These are phyloP conservation scores for Netelia fuscicornis DNA, from an alignment of 2,888 invertebrate genomes.

Conservation along the genomic window DNA sequence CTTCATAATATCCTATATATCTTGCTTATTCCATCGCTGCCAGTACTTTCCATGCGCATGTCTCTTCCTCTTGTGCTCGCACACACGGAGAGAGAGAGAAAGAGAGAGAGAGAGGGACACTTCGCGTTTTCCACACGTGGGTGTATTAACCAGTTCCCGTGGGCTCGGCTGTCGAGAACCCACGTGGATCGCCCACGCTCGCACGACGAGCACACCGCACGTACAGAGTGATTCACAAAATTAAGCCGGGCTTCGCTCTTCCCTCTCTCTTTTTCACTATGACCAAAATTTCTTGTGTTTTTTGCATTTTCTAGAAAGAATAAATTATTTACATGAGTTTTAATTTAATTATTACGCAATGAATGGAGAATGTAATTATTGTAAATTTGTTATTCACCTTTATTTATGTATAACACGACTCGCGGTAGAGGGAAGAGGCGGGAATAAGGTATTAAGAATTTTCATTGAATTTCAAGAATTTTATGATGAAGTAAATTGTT, in stretches of 20 bases:
- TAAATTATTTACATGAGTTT: too few species aligned
- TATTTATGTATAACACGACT: too few species aligned
- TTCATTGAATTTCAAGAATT: too few species aligned
- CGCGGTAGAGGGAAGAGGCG: too few species aligned
- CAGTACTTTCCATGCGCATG: constrained; percentile 46
- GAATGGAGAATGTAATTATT: too few species aligned
- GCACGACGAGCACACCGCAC: constrained; percentile 31
- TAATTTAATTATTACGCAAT: too few species aligned
- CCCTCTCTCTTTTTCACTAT: constrained; percentile 14
- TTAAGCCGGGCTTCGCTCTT: not conserved
- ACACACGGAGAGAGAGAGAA: constrained; percentile 21
- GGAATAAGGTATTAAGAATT: too few species aligned
- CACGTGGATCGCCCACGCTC: constrained; percentile 84
- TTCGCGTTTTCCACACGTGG: constrained; percentile 75
- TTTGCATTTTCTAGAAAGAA: not conserved
- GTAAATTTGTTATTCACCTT: too few species aligned
- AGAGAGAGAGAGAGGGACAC: constrained; percentile 36
- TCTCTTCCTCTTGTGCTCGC: constrained; percentile 45
- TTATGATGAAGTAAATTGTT: too few species aligned
- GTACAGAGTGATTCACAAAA: constrained; percentile 67
- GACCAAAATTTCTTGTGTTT: not conserved
- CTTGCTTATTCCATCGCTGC: constrained; percentile 46
- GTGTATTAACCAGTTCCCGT: constrained; percentile 84
- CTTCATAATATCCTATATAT: constrained; percentile 13
- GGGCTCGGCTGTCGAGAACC: constrained; percentile 83